Evolutionary conservation across 1,140 invertebrate genomes (phyloP).

Genomic region (Carcinoscorpius rotundicauda): DNA sequence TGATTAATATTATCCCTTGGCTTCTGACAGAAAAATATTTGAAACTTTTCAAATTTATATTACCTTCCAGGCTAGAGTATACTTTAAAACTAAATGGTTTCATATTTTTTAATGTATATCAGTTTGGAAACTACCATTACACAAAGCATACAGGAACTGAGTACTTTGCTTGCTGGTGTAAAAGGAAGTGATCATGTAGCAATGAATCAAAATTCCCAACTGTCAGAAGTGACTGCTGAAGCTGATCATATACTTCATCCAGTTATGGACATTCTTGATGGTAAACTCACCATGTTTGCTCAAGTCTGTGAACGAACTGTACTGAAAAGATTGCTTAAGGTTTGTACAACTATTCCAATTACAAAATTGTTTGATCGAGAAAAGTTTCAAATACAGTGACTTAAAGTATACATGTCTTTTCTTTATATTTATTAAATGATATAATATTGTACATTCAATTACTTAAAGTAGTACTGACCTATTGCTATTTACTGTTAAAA

Average conservation of each 20-base stretch:
- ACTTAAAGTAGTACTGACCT: too few species aligned
- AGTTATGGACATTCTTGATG: conserved; percentile 88
- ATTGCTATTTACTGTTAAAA: too few species aligned
- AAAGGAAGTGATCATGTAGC: conserved; percentile 65
- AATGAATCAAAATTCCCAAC: conserved; percentile 51
- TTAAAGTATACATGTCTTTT: too few species aligned
- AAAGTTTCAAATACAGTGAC: too few species aligned
- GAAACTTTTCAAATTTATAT: too few species aligned
- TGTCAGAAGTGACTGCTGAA: conserved; percentile 61
- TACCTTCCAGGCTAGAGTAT: too few species aligned
- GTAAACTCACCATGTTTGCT: conserved; percentile 77
- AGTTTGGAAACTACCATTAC: conserved; percentile 90
- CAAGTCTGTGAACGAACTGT: conserved; percentile 99
- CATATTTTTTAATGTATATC: conserved; percentile 1
- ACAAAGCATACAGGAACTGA: conserved; percentile 83
- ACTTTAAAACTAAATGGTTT: too few species aligned
- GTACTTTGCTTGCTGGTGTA: conserved; percentile 74
- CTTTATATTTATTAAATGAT: too few species aligned
- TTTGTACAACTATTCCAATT: conserved; percentile 14
- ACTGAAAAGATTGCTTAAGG: conserved; percentile 89
- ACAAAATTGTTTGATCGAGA: too few species aligned
- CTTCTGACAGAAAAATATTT: too few species aligned
- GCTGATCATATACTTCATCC: conserved; percentile 92
- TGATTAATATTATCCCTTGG: too few species aligned
- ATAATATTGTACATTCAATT: too few species aligned